Evolutionary conservation across 2,888 invertebrate genomes (phyloP).

Genomic region (Steromphala cineraria): DNA sequence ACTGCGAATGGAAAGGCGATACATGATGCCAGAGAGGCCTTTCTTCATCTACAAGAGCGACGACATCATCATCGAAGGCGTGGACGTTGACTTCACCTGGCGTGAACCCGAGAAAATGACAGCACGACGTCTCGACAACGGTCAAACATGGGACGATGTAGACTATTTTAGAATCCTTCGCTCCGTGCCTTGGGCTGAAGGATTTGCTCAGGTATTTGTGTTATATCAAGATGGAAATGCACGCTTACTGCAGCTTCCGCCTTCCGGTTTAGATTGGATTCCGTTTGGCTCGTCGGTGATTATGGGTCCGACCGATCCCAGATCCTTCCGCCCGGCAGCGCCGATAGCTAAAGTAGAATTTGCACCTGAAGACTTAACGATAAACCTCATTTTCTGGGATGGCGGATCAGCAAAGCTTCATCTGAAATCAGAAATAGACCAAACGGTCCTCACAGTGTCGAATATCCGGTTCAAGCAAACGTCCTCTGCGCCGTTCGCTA

Average conservation of each 20-base stretch:
- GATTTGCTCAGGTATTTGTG: conserved; percentile 53
- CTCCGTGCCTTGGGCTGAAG: conserved; percentile 47
- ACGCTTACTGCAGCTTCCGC: conserved; percentile 49
- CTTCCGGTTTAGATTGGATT: conserved; percentile 58
- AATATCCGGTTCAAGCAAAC: conserved; percentile 4
- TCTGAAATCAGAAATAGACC: not conserved
- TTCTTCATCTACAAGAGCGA: conserved; percentile 39
- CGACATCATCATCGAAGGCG: conserved; percentile 44
- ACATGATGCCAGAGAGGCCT: conserved; percentile 35
- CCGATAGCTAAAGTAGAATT: conserved; percentile 47
- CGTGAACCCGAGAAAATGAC: conserved; percentile 52
- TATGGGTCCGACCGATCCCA: conserved; percentile 49
- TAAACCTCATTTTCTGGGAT: conserved; percentile 45
- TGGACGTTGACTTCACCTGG: conserved; percentile 57
- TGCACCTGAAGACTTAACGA: conserved; percentile 32
- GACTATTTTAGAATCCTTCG: conserved; percentile 49
- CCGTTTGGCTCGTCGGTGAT: conserved; percentile 60
- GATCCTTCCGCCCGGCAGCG: conserved; percentile 40
- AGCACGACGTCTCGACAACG: conserved; percentile 33
- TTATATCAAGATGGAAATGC: conserved; percentile 60
- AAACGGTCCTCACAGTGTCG: conserved; percentile 13
- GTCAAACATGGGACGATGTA: conserved; percentile 28
- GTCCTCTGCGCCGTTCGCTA: conserved; percentile 28
- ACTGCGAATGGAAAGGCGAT: conserved; percentile 42
- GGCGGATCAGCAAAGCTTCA: conserved; percentile 27